A percentile compares a stretch with the other conserved stretches of the same genome.
These are phyloP conservation scores for Seriola rivoliana DNA, from an alignment of 2,113 vertebrate species.

Conservation along the genomic window DNA sequence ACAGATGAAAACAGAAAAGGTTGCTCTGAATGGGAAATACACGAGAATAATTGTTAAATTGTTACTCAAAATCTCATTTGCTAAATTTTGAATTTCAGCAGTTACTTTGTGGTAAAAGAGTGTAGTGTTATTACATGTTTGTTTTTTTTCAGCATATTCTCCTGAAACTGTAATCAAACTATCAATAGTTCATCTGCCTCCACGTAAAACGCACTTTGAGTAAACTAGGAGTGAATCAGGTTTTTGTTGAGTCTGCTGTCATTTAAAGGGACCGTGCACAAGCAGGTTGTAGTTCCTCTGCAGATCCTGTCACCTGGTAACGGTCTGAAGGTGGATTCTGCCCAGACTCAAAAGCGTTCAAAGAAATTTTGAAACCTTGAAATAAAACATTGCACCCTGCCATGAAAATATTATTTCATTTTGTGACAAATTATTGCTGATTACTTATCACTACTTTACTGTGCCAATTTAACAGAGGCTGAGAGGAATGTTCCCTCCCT, in stretches of 20 bases:
- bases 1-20: conserved; percentile 49
- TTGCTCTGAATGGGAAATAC: conserved; percentile 19
- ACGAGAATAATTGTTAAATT: not conserved
- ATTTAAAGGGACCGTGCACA: conserved; percentile 16
- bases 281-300: not conserved
- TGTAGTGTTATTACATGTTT: not conserved
- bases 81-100: conserved; percentile 3
- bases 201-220: not conserved
- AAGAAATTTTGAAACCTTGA: not conserved
- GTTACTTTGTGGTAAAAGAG: too few species aligned
- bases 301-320: not conserved
- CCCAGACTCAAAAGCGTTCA: not conserved
- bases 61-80: not conserved
- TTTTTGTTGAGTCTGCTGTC: not conserved
- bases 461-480: not conserved
- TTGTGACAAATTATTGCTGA: conserved; percentile 2
- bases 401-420: conserved; percentile 7
- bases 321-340: not conserved
- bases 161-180: conserved; percentile 6
- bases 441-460: not conserved
- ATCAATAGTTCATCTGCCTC: not conserved
- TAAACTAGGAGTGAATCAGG: not conserved
- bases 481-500: conserved; percentile 1
- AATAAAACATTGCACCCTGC: not conserved
- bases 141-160: not conserved